Base-by-base conservation (phyloP, 2,113 vertebrate species). In the Eira barbara region DNA sequence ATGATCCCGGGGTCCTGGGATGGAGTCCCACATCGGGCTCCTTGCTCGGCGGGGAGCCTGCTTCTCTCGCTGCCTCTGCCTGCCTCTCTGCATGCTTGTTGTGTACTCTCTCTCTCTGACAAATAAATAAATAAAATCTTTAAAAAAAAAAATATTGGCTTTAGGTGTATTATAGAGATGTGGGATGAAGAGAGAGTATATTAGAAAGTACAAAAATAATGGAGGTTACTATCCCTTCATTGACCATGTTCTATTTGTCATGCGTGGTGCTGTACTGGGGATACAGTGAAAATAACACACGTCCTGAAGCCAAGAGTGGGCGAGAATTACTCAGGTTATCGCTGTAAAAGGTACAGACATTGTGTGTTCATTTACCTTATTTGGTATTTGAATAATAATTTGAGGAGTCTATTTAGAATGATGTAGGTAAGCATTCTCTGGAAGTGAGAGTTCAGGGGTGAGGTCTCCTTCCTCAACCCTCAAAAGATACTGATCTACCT, bases 131-230 rank as follows among this genome's bases (percentile, higher is more conserved):
- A n/a, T n/a, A n/a, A n/a, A n/a, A n/a, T n/a, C n/a, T n/a, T n/a
- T n/a, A n/a, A n/a, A n/a, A 61, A 94, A 74, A 45, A 96, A 74
- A 83, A 73, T 42, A 52, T 45, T 55, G n/a, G 14, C 25, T 45
- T 12, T 61, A 15, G 0, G 12, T 45, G n/a, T 82, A 25, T 13
- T 61, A 49, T 71, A 1, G 6, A 55, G 25, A 91, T 67, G 9
- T 59, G 63, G 34, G 34, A 79, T 85, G 57, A 86, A 92, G 74
- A 78, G 27, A 76, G 34, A 21, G 4, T 2, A 6, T 42, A 65
- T 14, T 10, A 47, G 69, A 69, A 97, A 81, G n/a, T 91, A 92
- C 8, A 76, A 93, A 83, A 61, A 14, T 52, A 25, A 45, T 71
- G 31, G 76, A 61, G 8, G 34, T 57, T 89, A 45, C 17, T 47